Evolutionary conservation across 2,113 vertebrate species (phyloP), one percentile per base, ranked within the genome.

Genomic region (Hystrix brachyura): DNA sequence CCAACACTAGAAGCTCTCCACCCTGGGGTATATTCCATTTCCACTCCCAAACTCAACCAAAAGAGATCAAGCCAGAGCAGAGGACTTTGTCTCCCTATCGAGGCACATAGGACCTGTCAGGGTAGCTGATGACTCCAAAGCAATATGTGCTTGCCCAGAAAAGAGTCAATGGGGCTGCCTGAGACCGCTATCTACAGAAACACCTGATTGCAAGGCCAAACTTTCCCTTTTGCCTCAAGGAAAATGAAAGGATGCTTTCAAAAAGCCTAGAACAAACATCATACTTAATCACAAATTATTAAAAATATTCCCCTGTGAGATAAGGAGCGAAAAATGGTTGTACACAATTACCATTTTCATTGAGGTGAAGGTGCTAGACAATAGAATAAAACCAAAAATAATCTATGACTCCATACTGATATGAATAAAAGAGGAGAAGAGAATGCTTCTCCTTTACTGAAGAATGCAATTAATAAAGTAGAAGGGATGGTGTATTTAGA

Each of bases 381-480:
- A n/a, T 46, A 21, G 53, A 92, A 92, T 53, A 27, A 94, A 80
- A 46, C 19, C 38, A 91, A 90, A 95, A 83, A 46, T 82, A 55
- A 87, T 27, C 34, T 83, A 62, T 46, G 14, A 96, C 38, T 78
- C 43, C n/a, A 72, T 78, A 15, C 46, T 59, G 9, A 71, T 60
- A 78, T 55, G 23, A 62, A 81, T 85, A 85, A 92, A 80, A 80
- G 43, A 64, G 10, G 6, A 86, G 11, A 60, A 86, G 14, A 80
- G 34, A 80, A 88, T 57, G 23, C 5, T 64, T 81, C 94, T 86
- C 38, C 74, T 69, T 82, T 82, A 71, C 27, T 60, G 34, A 60
- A 60, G 59, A 95, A 86, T 89, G 7, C 11, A 43, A 86, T 92
- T 88, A 64, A 72, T 84, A 95, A 82, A 51, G 48, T 69, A 85